phyloP scores from a whole-genome alignment of 2,797 vertebrate genomes.

The Gobio occitaniae region DNA sequence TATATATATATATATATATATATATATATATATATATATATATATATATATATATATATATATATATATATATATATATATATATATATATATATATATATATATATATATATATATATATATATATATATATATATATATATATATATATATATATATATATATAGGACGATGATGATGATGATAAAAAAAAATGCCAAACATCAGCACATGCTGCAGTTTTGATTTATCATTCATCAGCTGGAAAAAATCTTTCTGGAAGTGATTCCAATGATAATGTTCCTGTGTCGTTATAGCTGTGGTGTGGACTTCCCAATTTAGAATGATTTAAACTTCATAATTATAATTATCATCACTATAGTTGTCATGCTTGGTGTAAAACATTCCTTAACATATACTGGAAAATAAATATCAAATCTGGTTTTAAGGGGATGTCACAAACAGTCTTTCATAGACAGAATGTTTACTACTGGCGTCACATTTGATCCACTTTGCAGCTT shows the following conservation, averaged over 20 bases:
- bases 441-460: background rate
- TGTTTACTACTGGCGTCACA: background rate
- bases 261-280: background rate
- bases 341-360: background rate
- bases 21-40: too few relatives aligned
- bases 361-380: background rate
- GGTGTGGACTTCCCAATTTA: background rate
- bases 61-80: too few relatives aligned
- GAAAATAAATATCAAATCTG: background rate
- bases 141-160: too few relatives aligned
- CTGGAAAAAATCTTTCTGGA: background rate
- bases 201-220: too few relatives aligned
- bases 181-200: too few relatives aligned
- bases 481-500: background rate
- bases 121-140: too few relatives aligned
- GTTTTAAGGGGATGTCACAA: background rate
- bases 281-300: background rate
- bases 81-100: too few relatives aligned
- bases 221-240: background rate
- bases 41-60: too few relatives aligned
- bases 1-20: too few relatives aligned
- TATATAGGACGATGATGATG: too few relatives aligned
- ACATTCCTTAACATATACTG: background rate
- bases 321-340: background rate
- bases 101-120: too few relatives aligned